Evolutionary conservation across 2,888 invertebrate species (phyloP), one percentile per base, ranked within the genome.

Genomic region (Chloroclystis v-ata): DNA sequence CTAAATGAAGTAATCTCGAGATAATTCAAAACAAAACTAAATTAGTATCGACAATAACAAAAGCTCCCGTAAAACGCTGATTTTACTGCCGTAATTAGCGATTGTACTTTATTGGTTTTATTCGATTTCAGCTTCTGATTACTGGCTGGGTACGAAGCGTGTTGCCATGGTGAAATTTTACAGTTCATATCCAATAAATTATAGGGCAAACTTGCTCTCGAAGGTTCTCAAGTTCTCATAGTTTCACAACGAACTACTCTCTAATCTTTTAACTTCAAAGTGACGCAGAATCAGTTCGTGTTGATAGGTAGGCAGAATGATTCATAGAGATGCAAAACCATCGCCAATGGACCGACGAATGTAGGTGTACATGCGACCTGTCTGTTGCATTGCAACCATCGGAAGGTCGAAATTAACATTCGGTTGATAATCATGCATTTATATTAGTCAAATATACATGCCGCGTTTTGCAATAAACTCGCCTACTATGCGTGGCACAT

Each of bases 331-430:
- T n/a, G n/a, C n/a, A n/a, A n/a, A n/a, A n/a, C n/a, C 49, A 47
- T 53, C 42, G 37, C 33, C 42, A 47, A 49, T 49, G 48, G 47
- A 45, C 37, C 38, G 30, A 38, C 46, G 26, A 11, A 38, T 48
- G 47, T 56, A 43, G 56, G 52, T 52, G 51, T 51, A 46, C 32
- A 37, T 33, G 47, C 52, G 43, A 49, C 40, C 13, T 33, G 42
- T 47, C 37, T 54, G 50, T 56, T 49, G 47, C 53, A 52, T 51
- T 43, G 50, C 40, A 37, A 41, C 35, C 41, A 41, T 39, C 33
- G 32, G 49, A 47, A 57, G 57, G 57, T 57, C 55, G 42, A 55
- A 53, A 57, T 55, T 53, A 46, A 48, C 55, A 57, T 57, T 30
- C 39, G 28, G 29, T 43, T 39, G 13, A 20, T 24, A 11, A 45